A percentile compares a stretch with the other conserved stretches of the same genome.
Conservation (phyloP, 2,113 vertebrate species). For the Hydropotes inermis region DNA sequence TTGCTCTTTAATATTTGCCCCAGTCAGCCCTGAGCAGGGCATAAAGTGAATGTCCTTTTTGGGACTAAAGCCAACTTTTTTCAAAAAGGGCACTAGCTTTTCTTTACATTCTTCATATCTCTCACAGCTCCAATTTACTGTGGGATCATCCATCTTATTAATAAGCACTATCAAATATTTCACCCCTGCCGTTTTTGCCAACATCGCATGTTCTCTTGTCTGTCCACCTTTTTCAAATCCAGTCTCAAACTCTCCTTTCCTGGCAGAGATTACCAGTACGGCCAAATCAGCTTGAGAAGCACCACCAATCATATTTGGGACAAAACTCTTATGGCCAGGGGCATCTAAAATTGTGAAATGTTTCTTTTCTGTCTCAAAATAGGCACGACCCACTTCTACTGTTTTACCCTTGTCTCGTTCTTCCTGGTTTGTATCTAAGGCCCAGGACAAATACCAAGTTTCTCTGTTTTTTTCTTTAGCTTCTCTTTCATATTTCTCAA, state of each 20-base stretch:
- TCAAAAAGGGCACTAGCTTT: slow-evolving; percentile 97
- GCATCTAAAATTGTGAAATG: slow-evolving; percentile 99
- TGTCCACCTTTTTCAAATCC: slow-evolving; percentile 99
- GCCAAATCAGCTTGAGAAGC: slow-evolving; percentile 97
- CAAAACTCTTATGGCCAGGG: slow-evolving; percentile 99
- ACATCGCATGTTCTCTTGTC: slow-evolving; percentile 97
- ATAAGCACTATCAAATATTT: slow-evolving; percentile 97
- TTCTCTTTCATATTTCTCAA: slow-evolving; percentile 99
- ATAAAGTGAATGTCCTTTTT: slow-evolving; percentile 99
- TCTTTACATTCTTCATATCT: slow-evolving; percentile 99
- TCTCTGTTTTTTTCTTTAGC: slow-evolving; percentile 99
- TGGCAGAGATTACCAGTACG: slow-evolving; percentile 96
- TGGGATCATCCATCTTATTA: slow-evolving; percentile 99
- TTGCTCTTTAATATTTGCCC: slow-evolving; percentile 96
- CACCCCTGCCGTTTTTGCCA: slow-evolving; percentile 96
- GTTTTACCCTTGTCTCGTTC: slow-evolving; percentile 99
- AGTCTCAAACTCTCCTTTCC: slow-evolving; percentile 98
- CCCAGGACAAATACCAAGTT: slow-evolving; percentile 99
- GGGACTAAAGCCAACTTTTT: slow-evolving; percentile 98
- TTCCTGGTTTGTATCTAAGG: slow-evolving; percentile 98
- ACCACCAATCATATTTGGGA: slow-evolving; percentile 98
- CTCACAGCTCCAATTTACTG: slow-evolving; percentile 97
- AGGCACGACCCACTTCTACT: slow-evolving; percentile 97
- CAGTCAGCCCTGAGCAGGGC: slow-evolving; percentile 98
- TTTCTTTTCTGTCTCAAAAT: slow-evolving; percentile 99